phyloP scores from a whole-genome alignment of 2,113 vertebrate genomes.

The Clarias gariepinus region DNA sequence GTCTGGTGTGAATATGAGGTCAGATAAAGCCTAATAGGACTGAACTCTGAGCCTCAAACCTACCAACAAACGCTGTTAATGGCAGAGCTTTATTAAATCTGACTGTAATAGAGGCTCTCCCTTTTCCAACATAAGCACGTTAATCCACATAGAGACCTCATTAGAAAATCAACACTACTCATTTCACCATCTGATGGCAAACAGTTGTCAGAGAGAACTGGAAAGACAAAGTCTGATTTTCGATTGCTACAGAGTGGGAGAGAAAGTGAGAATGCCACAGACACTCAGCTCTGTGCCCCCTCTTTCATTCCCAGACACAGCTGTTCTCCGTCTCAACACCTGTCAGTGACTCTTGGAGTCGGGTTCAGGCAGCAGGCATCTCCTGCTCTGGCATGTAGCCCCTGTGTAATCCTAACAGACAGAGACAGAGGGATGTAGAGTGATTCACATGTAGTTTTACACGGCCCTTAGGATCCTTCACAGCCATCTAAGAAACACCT shows the following conservation, averaged over 20 bases:
- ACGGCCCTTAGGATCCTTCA: neutral
- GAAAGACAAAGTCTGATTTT: conserved; percentile 22
- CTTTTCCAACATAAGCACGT: neutral
- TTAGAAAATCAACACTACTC: neutral
- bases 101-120: neutral
- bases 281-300: conserved; percentile 54
- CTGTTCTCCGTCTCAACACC: conserved; percentile 60
- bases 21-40: conserved; percentile 58
- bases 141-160: neutral
- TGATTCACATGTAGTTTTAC: neutral
- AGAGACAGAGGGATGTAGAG: conserved; percentile 3
- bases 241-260: conserved; percentile 17
- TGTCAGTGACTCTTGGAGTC: conserved; percentile 64
- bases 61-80: neutral
- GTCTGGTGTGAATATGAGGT: conserved; percentile 76
- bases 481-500: conserved; percentile 4
- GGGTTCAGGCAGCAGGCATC: conserved; percentile 55
- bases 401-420: conserved; percentile 56
- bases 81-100: neutral
- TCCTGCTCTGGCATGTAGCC: conserved; percentile 53
- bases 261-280: conserved; percentile 63
- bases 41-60: conserved; percentile 28
- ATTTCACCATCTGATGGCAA: neutral
- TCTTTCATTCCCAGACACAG: conserved; percentile 57
- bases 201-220: neutral